Evolutionary conservation across 2,113 vertebrate genomes (phyloP).

Genomic region (Antechinus stuartii): DNA sequence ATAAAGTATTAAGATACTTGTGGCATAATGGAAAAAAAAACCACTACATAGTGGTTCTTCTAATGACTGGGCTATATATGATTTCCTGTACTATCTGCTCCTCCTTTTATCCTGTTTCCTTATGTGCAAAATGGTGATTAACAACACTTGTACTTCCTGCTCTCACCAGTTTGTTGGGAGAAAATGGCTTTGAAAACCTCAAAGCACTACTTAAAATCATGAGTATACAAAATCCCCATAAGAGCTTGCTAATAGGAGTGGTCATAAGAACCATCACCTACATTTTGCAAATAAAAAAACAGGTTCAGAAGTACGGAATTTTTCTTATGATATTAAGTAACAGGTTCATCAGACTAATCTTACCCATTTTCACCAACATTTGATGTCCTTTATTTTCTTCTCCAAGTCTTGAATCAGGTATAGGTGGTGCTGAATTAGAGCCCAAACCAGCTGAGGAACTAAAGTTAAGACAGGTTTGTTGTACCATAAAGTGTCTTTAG

Average conservation of each 20-base stretch:
- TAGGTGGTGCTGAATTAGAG: conserved; percentile 84
- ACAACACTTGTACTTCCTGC: not conserved
- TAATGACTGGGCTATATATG: not conserved
- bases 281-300: not conserved
- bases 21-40: not conserved
- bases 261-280: not conserved
- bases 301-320: not conserved
- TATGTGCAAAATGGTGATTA: not conserved
- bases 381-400: conserved; percentile 98
- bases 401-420: conserved; percentile 90
- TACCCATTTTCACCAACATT: conserved; percentile 93
- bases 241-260: not conserved
- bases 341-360: conserved; percentile 38
- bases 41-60: not conserved
- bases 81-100: not conserved
- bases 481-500: not conserved
- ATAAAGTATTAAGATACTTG: not conserved
- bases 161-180: not conserved
- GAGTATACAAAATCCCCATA: not conserved
- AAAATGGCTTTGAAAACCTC: not conserved
- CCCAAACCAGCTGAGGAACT: conserved; percentile 92
- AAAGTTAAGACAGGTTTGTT: conserved; percentile 30
- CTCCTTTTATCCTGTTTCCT: not conserved
- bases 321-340: not conserved
- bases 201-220: not conserved